Base-by-base conservation (phyloP, 2,113 vertebrate species). In the Protomyctophum bolini region DNA sequence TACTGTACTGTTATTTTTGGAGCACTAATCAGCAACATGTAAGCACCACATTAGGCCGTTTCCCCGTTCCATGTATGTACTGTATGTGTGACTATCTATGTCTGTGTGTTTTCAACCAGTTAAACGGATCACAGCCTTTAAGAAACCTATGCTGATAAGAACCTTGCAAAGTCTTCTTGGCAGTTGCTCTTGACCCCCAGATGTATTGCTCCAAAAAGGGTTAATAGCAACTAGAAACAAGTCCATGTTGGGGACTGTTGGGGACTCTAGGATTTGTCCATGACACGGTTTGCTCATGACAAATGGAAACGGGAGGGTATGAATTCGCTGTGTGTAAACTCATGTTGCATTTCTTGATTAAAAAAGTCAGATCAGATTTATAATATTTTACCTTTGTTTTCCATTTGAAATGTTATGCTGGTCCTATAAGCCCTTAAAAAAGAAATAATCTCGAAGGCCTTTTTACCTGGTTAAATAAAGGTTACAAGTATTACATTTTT, bases 1-100 rank as follows among this genome's bases (percentile, higher is more conserved):
- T 68, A 63, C 73, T 69, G 52, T 29, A 0, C 10, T 86, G 77
- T 89, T 88, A 88, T 87, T 88, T 87, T 83, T 80, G 81, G 82
- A 81, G 63, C 48, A 45, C 67, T 70, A 76, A 81, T 73, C 75
- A 54, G 66, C 59, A 57, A 33, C 12, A 50, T 75, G 64, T 76
- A 73, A 73, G 68, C 63, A 67, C 67, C 60, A 64, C 50, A 46
- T 15, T 66, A 41, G 61, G 70, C 63, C 11, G 52, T 60, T 80
- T 80, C 74, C 77, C 54, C 15, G 66, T 76, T 49, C 4, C 64
- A 9, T 11, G 62, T 21, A 41, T 50, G 46, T 41, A 15, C 29
- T 7, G 54, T 70, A 58, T 60, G 65, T 56, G 52, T 67, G 65
- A 21, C 29, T 49, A 14, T 63, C 46, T 63, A 14, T 49, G 0